These are phyloP conservation scores for Pseudorhombus dupliciocellatus DNA, from an alignment of 2,113 vertebrate genomes.

Conservation along the genomic window DNA sequence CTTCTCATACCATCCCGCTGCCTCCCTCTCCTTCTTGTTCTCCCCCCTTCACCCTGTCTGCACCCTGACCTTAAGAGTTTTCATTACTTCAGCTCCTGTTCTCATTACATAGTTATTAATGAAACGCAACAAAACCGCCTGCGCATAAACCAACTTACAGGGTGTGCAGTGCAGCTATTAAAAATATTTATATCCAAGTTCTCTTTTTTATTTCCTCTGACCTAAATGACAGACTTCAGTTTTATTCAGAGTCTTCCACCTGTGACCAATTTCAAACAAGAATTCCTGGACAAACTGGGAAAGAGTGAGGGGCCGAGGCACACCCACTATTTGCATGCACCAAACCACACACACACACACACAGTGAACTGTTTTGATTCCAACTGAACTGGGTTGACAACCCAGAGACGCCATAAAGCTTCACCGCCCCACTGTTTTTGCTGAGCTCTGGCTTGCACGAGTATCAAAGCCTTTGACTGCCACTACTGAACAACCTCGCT, in stretches of 20 bases:
- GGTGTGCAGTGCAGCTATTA: slow-evolving; percentile 3
- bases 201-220: not conserved
- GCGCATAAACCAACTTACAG: not conserved
- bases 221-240: slow-evolving; percentile 2
- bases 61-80: slow-evolving; percentile 17
- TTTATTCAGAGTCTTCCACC: slow-evolving; percentile 10
- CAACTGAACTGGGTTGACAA: slow-evolving; percentile 44
- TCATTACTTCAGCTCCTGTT: not conserved
- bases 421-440: slow-evolving; percentile 23
- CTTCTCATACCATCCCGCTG: slow-evolving; percentile 33
- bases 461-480: slow-evolving; percentile 18
- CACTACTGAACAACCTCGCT: slow-evolving; percentile 9
- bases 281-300: slow-evolving; percentile 13
- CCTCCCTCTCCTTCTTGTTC: slow-evolving; percentile 2
- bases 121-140: not conserved
- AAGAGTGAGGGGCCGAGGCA: slow-evolving; percentile 3
- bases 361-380: slow-evolving; percentile 35
- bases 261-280: slow-evolving; percentile 23
- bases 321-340: not conserved
- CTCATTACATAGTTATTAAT: slow-evolving; percentile 19
- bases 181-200: not conserved
- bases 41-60: not conserved
- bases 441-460: slow-evolving; percentile 20
- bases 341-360: slow-evolving; percentile 9
- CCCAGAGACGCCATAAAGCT: slow-evolving; percentile 39